Conservation (phyloP, 2,797 vertebrate species). For the Apodemus agrarius region DNA sequence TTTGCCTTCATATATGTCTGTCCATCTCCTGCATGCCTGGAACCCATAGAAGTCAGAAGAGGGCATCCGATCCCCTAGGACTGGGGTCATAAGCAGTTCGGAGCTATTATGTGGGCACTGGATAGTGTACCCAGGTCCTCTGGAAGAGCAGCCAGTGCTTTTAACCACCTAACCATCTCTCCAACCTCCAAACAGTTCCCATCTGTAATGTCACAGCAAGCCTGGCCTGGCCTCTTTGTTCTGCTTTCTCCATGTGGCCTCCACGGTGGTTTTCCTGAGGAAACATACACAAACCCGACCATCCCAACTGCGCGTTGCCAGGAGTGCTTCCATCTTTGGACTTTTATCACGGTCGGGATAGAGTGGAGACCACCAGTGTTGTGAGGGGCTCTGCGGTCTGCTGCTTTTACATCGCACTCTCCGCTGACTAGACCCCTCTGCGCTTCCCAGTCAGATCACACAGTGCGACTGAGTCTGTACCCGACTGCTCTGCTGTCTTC, state of each 20-base stretch:
- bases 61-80: background rate
- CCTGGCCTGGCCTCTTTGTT: background rate
- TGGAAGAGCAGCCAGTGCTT: background rate
- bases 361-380: background rate
- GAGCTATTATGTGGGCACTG: background rate
- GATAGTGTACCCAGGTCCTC: background rate
- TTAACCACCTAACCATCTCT: background rate
- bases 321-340: background rate
- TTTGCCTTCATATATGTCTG: background rate
- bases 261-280: background rate
- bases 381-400: background rate
- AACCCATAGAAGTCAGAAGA: background rate
- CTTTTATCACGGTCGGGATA: background rate
- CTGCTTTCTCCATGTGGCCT: background rate
- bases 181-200: background rate
- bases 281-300: background rate
- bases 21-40: background rate
- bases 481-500: background rate
- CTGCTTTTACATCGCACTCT: background rate
- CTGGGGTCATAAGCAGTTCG: background rate
- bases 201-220: background rate
- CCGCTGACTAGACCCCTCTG: background rate
- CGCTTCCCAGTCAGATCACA: background rate
- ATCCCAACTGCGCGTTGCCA: background rate
- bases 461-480: background rate